phyloP scores from a whole-genome alignment of 2,113 vertebrate species.

The Pteropus alecto region DNA sequence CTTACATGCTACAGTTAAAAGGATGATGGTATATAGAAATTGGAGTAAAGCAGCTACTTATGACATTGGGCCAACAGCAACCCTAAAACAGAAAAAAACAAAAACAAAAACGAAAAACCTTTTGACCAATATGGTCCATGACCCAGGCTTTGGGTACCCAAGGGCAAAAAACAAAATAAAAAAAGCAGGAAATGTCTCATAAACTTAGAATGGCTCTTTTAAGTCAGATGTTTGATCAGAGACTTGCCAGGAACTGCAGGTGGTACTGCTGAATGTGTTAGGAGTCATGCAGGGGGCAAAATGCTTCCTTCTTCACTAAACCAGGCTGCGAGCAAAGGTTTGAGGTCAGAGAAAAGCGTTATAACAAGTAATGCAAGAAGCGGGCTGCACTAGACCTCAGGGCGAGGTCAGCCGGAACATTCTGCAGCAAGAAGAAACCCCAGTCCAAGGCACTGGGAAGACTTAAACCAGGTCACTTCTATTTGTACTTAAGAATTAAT shows the following conservation, averaged over 20 bases:
- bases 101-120: background rate
- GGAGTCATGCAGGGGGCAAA: background rate
- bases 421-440: background rate
- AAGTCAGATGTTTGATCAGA: background rate
- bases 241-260: background rate
- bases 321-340: background rate
- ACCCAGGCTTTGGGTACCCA: background rate
- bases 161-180: background rate
- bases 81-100: background rate
- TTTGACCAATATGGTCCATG: background rate
- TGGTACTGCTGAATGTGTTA: background rate
- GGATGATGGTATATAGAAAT: background rate
- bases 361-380: background rate
- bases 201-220: background rate
- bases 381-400: background rate
- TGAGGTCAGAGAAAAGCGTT: background rate
- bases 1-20: background rate
- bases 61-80: background rate
- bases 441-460: background rate
- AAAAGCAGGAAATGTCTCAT: background rate
- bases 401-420: background rate
- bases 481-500: background rate
- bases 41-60: background rate
- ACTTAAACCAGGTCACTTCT: background rate
- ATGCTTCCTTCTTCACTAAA: background rate